These are phyloP conservation scores for Eclectus roratus DNA, from an alignment of 2,113 vertebrate species.

Conservation along the genomic window DNA sequence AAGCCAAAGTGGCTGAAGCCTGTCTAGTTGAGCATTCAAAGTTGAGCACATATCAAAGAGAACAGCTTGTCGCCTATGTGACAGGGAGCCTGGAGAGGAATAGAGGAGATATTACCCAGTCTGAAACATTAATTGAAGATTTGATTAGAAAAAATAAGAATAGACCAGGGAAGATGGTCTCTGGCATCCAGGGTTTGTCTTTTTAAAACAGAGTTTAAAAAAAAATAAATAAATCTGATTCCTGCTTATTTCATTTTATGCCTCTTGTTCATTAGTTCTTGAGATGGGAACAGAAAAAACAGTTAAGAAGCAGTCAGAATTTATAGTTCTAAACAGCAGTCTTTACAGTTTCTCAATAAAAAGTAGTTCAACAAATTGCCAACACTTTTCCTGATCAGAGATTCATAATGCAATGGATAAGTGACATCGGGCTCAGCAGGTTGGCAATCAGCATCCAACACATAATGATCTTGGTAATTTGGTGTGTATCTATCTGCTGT, in stretches of 20 bases:
- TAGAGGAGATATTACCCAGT: neutral
- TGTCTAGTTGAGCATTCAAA: neutral
- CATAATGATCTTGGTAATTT: neutral
- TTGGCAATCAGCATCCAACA: neutral
- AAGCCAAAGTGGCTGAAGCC: neutral
- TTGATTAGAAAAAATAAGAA: neutral
- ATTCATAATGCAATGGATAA: neutral
- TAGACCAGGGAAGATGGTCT: neutral
- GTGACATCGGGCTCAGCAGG: neutral
- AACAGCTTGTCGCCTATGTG: neutral
- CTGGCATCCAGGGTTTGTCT: neutral
- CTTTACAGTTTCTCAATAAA: conserved; percentile 40
- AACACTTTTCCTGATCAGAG: conserved; percentile 9
- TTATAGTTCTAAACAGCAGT: neutral
- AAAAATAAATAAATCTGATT: neutral
- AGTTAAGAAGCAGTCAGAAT: conserved; percentile 9
- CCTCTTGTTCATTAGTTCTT: neutral
- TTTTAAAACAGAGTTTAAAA: neutral
- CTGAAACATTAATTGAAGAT: neutral
- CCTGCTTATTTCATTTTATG: neutral
- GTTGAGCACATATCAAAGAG: neutral
- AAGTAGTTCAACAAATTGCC: conserved; percentile 36
- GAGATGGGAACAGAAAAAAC: neutral
- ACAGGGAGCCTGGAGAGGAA: neutral
- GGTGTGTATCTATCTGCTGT: neutral